Conservation (phyloP, 1,140 invertebrate species). For the Eupeodes corollae region DNA sequence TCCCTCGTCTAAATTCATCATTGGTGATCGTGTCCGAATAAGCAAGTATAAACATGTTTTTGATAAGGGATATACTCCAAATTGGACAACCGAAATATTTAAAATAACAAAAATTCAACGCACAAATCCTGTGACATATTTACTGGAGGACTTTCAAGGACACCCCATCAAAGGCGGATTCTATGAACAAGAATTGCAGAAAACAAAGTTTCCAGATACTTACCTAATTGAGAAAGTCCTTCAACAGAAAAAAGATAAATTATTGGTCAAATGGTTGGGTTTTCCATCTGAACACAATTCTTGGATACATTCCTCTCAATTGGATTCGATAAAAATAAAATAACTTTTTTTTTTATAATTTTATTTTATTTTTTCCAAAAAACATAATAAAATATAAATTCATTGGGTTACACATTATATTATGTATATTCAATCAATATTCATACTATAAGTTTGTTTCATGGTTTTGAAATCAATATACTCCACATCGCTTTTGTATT, state of each 20-base stretch:
- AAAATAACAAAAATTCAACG: constrained; percentile 22
- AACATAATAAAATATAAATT: too few species aligned
- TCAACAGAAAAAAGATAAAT: constrained; percentile 16
- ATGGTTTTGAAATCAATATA: too few species aligned
- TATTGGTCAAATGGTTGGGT: constrained; percentile 33
- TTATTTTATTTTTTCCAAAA: too few species aligned
- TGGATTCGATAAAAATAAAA: too few species aligned
- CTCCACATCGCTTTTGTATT: too few species aligned
- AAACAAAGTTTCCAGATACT: constrained; percentile 19
- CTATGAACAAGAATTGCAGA: constrained; percentile 28
- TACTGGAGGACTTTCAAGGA: constrained; percentile 21
- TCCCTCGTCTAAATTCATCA: constrained; percentile 9
- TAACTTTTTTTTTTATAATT: too few species aligned
- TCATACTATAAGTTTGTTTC: too few species aligned
- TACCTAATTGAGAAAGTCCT: constrained; percentile 33
- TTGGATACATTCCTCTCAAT: constrained; percentile 30
- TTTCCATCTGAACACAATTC: constrained; percentile 20
- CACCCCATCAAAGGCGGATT: constrained; percentile 27
- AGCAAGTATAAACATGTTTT: constrained; percentile 34
- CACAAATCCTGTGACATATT: constrained; percentile 28
- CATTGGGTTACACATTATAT: too few species aligned
- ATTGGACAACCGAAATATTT: constrained; percentile 37
- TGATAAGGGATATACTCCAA: constrained; percentile 35
- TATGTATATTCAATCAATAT: too few species aligned
- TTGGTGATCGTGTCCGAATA: constrained; percentile 31